Conservation (phyloP, 2,888 invertebrate genomes). For the Tipula helvola region DNA sequence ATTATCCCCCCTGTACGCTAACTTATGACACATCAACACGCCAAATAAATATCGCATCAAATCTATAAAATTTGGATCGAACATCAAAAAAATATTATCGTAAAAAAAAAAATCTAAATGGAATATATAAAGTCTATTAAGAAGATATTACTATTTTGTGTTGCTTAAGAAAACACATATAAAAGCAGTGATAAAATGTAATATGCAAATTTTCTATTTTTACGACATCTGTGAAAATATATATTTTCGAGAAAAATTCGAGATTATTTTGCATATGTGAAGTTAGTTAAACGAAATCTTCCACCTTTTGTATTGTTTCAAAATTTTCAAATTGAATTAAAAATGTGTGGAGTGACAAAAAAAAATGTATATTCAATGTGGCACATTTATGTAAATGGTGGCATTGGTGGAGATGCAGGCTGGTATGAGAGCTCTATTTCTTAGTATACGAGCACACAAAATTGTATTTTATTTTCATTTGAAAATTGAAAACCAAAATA, state of each 20-base stretch:
- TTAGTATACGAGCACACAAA: neutral
- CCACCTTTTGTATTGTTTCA: neutral
- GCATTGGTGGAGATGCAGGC: neutral
- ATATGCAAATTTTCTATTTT: constrained; percentile 4
- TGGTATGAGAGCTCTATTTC: neutral
- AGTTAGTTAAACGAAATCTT: neutral
- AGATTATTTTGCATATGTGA: neutral
- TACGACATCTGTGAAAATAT: neutral
- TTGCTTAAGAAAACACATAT: neutral
- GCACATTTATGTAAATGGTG: neutral
- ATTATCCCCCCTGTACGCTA: neutral
- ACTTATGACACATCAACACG: neutral
- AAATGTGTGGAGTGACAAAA: neutral
- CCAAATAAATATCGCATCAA: neutral
- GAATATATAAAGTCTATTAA: constrained; percentile 4
- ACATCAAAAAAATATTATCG: neutral
- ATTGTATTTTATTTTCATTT: neutral
- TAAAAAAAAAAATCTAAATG: neutral
- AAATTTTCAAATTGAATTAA: neutral
- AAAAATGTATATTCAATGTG: neutral
- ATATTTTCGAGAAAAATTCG: neutral
- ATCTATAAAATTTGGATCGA: neutral
- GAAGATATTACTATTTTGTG: neutral
- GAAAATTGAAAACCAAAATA: neutral
- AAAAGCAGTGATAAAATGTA: neutral